These are phyloP conservation scores for Australoheros facetus DNA, from an alignment of 2,797 vertebrate genomes.

Conservation along the genomic window DNA sequence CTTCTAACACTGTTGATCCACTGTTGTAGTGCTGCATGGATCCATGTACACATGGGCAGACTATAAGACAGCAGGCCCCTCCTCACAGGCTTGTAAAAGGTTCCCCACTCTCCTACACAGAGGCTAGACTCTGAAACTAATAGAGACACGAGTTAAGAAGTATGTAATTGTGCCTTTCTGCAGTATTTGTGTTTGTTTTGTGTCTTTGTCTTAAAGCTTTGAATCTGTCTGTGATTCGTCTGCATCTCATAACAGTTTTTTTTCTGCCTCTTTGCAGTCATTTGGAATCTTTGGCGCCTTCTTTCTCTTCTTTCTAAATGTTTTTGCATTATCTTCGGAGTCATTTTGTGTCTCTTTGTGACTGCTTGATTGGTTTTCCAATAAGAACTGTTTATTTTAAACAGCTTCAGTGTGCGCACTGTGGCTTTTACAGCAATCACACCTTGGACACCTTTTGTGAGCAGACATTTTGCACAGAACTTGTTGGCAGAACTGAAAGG, in stretches of 20 bases:
- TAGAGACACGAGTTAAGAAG: neutral
- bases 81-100: neutral
- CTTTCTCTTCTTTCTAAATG: neutral
- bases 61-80: neutral
- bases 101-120: neutral
- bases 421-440: neutral
- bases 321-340: neutral
- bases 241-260: neutral
- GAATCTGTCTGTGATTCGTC: neutral
- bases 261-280: neutral
- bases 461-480: neutral
- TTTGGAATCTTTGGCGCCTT: neutral
- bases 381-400: neutral
- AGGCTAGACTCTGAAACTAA: neutral
- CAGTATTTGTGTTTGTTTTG: neutral
- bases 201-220: neutral
- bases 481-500: neutral
- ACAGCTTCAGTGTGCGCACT: neutral
- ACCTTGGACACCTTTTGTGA: neutral
- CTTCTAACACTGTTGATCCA: neutral
- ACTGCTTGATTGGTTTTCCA: neutral
- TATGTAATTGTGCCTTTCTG: neutral
- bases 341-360: neutral
- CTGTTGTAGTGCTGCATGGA: neutral
- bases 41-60: neutral